Percentiles rank a stretch among this genome's conserved stretches.
phyloP scores from a whole-genome alignment of 2,888 invertebrate species.

The Sesia apiformis region DNA sequence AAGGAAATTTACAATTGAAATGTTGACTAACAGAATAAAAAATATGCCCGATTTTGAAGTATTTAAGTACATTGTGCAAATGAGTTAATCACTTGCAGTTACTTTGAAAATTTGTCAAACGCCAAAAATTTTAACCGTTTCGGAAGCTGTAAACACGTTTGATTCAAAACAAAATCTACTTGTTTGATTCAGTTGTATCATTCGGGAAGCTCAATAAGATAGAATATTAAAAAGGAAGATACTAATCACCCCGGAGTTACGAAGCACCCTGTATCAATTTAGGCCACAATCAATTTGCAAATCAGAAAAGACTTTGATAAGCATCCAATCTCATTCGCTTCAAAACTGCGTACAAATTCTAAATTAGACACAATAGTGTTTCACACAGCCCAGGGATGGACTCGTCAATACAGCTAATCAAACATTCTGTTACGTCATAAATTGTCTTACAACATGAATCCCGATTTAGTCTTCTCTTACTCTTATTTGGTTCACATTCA shows the following conservation, averaged over 20 bases:
- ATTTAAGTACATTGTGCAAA: too few relatives aligned
- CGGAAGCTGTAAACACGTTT: too few relatives aligned
- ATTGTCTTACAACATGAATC: neutral
- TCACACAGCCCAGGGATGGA: constrained; percentile 8
- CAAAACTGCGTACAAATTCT: constrained; percentile 1
- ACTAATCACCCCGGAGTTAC: constrained; percentile 6
- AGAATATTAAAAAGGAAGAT: neutral
- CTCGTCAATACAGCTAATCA: neutral
- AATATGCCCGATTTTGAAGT: too few relatives aligned
- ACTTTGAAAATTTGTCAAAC: too few relatives aligned
- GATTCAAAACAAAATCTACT: too few relatives aligned
- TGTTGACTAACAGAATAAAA: too few relatives aligned
- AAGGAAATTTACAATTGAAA: too few relatives aligned
- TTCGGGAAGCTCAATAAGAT: neutral
- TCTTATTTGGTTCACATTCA: constrained; percentile 5
- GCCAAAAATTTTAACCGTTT: too few relatives aligned
- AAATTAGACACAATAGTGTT: constrained; percentile 6
- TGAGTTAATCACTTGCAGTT: too few relatives aligned
- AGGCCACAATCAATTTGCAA: constrained; percentile 18
- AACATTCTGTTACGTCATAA: too few relatives aligned
- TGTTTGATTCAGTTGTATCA: too few relatives aligned
- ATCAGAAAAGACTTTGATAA: neutral
- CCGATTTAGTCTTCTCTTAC: constrained; percentile 3
- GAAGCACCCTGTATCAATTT: constrained; percentile 23
- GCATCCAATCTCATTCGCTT: neutral